These are phyloP conservation scores for Bibio marci DNA, from an alignment of 2,888 invertebrate genomes.

Conservation along the genomic window DNA sequence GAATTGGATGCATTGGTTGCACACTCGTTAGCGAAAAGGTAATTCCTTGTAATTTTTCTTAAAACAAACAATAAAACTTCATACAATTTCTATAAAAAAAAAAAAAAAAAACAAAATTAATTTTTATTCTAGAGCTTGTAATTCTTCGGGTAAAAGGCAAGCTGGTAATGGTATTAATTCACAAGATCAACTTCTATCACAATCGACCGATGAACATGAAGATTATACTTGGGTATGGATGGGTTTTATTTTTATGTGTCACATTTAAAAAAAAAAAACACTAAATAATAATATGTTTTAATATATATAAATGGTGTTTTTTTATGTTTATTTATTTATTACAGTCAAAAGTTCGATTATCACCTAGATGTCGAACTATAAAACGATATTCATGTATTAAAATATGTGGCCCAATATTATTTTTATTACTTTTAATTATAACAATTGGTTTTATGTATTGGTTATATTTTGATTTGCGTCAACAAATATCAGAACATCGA, in stretches of 20 bases:
- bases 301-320: not conserved
- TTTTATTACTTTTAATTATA: slow-evolving; percentile 19
- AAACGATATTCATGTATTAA: slow-evolving; percentile 21
- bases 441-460: slow-evolving; percentile 25
- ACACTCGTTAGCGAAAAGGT: slow-evolving; percentile 29
- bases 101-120: not conserved
- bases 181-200: slow-evolving; percentile 43
- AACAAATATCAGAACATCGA: slow-evolving; percentile 25
- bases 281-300: not conserved
- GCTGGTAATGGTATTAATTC: slow-evolving; percentile 30
- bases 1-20: slow-evolving; percentile 56
- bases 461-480: slow-evolving; percentile 26
- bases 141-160: slow-evolving; percentile 11
- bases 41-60: slow-evolving; percentile 9
- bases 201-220: slow-evolving; percentile 42
- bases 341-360: slow-evolving; percentile 16
- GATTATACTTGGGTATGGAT: slow-evolving; percentile 28
- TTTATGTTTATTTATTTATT: slow-evolving; percentile 7
- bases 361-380: slow-evolving; percentile 18
- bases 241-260: not conserved
- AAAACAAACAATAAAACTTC: too few relatives aligned
- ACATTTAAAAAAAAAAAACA: not conserved
- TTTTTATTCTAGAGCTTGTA: slow-evolving; percentile 16
- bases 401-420: slow-evolving; percentile 22
- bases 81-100: not conserved